Evolutionary conservation across 1,140 invertebrate species (phyloP).

Genomic region (Penaeus japonicus): DNA sequence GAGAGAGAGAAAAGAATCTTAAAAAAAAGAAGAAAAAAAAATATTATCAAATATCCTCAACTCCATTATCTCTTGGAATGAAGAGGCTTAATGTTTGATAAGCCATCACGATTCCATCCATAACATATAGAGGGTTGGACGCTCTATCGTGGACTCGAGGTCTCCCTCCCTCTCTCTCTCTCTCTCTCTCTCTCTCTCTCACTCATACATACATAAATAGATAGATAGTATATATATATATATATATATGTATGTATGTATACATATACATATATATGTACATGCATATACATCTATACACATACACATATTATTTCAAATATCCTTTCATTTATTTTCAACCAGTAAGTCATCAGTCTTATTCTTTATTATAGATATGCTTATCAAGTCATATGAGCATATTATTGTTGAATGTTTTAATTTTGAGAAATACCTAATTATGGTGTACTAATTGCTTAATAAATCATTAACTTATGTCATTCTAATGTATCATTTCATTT

Average conservation of each 20-base stretch:
- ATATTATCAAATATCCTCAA: slow-evolving; percentile 35
- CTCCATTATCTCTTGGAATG: slow-evolving; percentile 37
- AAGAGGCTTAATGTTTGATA: slow-evolving; percentile 44
- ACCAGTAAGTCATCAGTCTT: too few relatives aligned
- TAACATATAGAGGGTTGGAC: slow-evolving; percentile 4
- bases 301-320: too few relatives aligned
- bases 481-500: too few relatives aligned
- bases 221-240: background rate
- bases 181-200: background rate
- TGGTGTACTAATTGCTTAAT: too few relatives aligned
- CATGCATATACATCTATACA: too few relatives aligned
- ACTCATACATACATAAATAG: background rate
- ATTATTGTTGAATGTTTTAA: too few relatives aligned
- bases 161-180: background rate
- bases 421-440: too few relatives aligned
- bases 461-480: too few relatives aligned
- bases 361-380: too few relatives aligned
- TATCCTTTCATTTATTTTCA: too few relatives aligned
- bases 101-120: slow-evolving; percentile 32
- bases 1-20: slow-evolving; percentile 2
- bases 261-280: too few relatives aligned
- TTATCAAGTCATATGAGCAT: too few relatives aligned
- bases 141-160: background rate
- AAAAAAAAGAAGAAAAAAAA: background rate
- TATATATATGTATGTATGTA: background rate